Conservation (phyloP, 2,113 vertebrate species). For the Oriolus oriolus region DNA sequence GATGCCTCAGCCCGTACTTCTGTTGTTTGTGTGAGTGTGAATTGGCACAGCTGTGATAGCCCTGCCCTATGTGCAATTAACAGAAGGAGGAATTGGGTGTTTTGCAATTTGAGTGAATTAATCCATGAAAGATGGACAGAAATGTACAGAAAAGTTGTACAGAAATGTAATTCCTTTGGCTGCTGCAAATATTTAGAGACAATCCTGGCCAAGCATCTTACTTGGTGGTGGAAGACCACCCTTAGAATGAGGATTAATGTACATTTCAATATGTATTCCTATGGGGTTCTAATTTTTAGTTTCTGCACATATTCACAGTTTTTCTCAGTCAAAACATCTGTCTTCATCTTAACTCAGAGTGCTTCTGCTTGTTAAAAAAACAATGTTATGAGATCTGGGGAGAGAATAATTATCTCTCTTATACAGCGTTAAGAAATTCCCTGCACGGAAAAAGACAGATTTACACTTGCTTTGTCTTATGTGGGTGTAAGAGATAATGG, state of each 20-base stretch:
- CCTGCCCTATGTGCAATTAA: not conserved
- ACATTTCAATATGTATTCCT: not conserved
- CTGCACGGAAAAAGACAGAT: not conserved
- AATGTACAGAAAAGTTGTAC: not conserved
- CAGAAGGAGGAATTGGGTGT: not conserved
- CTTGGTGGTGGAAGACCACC: not conserved
- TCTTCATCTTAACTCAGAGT: slow-evolving; percentile 47
- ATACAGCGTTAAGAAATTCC: slow-evolving; percentile 26
- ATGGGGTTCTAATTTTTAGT: not conserved
- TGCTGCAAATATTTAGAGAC: not conserved
- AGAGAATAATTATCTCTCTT: slow-evolving; percentile 38
- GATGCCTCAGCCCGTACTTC: not conserved
- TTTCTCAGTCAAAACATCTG: slow-evolving; percentile 54
- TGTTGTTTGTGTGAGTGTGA: not conserved
- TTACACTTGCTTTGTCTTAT: slow-evolving; percentile 24
- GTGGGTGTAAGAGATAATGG: slow-evolving; percentile 51
- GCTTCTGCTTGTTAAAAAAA: slow-evolving; percentile 59
- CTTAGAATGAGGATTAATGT: not conserved
- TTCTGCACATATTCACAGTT: not conserved
- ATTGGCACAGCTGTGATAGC: not conserved
- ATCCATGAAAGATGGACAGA: not conserved
- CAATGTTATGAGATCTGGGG: slow-evolving; percentile 31
- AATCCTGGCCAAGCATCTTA: not conserved
- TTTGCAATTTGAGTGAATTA: not conserved
- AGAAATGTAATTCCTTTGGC: not conserved